Evolutionary conservation across 2,797 vertebrate species (phyloP).

Genomic region (Sorex maritimensis): DNA sequence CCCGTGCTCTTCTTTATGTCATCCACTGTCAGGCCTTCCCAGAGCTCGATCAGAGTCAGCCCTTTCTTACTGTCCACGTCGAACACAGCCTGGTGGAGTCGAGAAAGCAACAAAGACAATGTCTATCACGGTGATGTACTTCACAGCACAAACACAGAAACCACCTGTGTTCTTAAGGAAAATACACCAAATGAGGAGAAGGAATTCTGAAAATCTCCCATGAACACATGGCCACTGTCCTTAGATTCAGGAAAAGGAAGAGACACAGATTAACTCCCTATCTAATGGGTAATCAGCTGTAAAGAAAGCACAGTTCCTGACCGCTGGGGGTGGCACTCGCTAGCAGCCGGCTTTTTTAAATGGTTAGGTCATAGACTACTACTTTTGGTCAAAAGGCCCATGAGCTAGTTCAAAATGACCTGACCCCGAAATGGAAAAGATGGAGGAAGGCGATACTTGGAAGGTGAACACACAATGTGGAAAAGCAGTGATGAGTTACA

Average conservation of each 20-base stretch:
- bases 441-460: background rate
- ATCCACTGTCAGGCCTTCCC: slow-evolving; percentile 95
- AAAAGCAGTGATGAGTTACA: background rate
- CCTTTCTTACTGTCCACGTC: slow-evolving; percentile 96
- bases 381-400: slow-evolving; percentile 24
- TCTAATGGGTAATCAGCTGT: no score
- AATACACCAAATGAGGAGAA: slow-evolving; percentile 30
- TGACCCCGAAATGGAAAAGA: slow-evolving; percentile 13
- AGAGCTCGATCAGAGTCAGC: slow-evolving; percentile 96
- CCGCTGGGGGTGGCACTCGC: no score
- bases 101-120: slow-evolving; percentile 67
- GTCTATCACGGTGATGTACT: background rate
- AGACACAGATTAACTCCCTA: background rate
- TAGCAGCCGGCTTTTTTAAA: no score
- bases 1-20: slow-evolving; percentile 97
- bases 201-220: slow-evolving; percentile 55
- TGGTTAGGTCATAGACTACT: slow-evolving; percentile 18
- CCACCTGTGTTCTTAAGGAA: slow-evolving; percentile 49
- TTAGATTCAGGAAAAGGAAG: slow-evolving; percentile 14
- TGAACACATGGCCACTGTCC: background rate
- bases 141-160: slow-evolving; percentile 61
- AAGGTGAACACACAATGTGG: background rate
- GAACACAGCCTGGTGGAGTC: slow-evolving; percentile 95
- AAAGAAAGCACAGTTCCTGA: background rate
- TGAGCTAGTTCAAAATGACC: background rate